These are phyloP conservation scores for Gisinianus flammeolus DNA, from an alignment of 2,888 invertebrate species.

Conservation along the genomic window DNA sequence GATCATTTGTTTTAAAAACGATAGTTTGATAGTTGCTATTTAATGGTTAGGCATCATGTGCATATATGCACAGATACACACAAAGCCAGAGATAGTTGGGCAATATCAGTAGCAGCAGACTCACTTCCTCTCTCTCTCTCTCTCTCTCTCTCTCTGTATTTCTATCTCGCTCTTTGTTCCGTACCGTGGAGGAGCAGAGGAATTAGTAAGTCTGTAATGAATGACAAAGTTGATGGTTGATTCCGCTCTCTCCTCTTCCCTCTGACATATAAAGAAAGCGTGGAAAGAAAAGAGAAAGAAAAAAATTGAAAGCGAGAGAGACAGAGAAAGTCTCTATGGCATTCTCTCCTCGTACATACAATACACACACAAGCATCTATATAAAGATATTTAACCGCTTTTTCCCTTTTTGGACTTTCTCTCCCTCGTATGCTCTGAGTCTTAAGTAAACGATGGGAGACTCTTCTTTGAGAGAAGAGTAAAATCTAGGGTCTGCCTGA, in stretches of 20 bases:
- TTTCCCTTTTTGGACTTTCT: background rate
- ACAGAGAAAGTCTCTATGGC: background rate
- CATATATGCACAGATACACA: too few species aligned
- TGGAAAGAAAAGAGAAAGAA: background rate
- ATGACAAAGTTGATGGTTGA: slow-evolving; percentile 23
- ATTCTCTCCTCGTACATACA: background rate
- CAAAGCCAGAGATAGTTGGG: too few species aligned
- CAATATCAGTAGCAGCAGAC: background rate
- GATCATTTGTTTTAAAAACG: background rate
- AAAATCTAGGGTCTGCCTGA: background rate
- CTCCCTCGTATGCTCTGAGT: background rate
- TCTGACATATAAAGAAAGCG: background rate
- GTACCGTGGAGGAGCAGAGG: background rate
- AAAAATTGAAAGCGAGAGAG: background rate
- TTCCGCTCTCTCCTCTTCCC: background rate
- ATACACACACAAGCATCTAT: background rate
- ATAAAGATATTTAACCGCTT: background rate
- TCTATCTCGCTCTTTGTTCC: too few species aligned
- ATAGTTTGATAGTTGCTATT: background rate
- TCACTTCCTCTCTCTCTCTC: background rate
- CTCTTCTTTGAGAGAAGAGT: background rate
- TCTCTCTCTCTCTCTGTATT: background rate
- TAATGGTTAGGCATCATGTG: background rate
- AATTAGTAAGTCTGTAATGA: slow-evolving; percentile 21
- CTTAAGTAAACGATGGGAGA: slow-evolving; percentile 9